Conservation (phyloP, 2,888 invertebrate genomes). For the Meandrusa payeni region DNA sequence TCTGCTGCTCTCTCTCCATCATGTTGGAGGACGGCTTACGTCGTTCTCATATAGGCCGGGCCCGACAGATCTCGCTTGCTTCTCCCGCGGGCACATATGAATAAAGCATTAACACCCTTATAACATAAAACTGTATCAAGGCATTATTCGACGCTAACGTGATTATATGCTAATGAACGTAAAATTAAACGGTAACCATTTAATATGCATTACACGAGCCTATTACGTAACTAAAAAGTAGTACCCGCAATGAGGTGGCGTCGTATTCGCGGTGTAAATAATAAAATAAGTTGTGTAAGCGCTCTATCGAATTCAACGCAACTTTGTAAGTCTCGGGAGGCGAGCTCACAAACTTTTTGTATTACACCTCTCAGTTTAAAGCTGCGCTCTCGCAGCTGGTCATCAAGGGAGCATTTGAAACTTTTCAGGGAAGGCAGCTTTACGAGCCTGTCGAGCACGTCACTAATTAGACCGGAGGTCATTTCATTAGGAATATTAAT, state of each 20-base stretch:
- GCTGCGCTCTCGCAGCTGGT: slow-evolving; percentile 49
- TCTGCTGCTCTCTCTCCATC: too few relatives aligned
- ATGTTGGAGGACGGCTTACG: too few relatives aligned
- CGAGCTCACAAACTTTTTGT: slow-evolving; percentile 48
- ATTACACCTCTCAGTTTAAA: slow-evolving; percentile 48
- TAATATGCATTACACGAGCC: background rate
- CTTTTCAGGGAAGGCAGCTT: slow-evolving; percentile 54
- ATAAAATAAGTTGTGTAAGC: slow-evolving; percentile 22
- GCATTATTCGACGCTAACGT: too few relatives aligned
- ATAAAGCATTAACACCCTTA: too few relatives aligned
- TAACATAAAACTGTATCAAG: too few relatives aligned
- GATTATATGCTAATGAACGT: too few relatives aligned
- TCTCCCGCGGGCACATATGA: too few relatives aligned
- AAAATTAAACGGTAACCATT: too few relatives aligned
- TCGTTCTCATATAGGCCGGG: too few relatives aligned
- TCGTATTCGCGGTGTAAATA: slow-evolving; percentile 10
- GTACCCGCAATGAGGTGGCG: background rate
- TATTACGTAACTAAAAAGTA: slow-evolving; percentile 20
- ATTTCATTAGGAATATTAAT: slow-evolving; percentile 61
- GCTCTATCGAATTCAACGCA: slow-evolving; percentile 19
- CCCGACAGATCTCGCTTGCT: too few relatives aligned
- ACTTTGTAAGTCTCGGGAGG: slow-evolving; percentile 34
- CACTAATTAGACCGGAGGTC: slow-evolving; percentile 50
- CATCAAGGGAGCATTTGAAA: slow-evolving; percentile 56
- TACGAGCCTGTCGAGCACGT: slow-evolving; percentile 39